Base-by-base conservation (phyloP, 2,888 invertebrate genomes). In the Silvanus unidentatus region DNA sequence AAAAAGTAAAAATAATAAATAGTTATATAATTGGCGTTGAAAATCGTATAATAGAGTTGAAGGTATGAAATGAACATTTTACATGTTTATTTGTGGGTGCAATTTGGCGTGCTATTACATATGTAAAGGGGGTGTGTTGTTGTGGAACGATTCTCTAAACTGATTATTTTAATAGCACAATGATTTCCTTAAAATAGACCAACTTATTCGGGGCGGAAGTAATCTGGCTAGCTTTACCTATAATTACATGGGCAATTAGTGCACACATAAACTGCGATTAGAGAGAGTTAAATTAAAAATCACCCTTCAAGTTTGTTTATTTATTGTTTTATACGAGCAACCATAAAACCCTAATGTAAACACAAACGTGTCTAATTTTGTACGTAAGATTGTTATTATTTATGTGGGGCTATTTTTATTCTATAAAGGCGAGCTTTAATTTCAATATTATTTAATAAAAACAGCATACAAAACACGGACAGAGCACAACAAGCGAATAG, bases 151-250 rank as follows among this genome's bases (percentile, higher is more conserved):
- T 53, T 43, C 45, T 38, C 42, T 47, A 35, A 41, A 13, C 41
- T 37, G 54, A 54, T 54, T 49, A 51, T 49, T 50, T 48, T 56
- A 56, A 56, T 54, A 54, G 54, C 53, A 48, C 48, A 46, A 47
- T 54, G 52, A 53, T 55, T 54, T 50, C 57, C 55, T 55, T 54
- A 57, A 57, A 57, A 54, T 54, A 50, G 53, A 51, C 13, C 39
- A 49, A 49, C 40, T 38, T 30, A 32, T 15, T 44, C 46, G 41
- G 11, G 50, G 48, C 53, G 57, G 55, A 57, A 54, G 50, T 48
- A 57, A 54, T 55, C 53, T 52, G 44, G 51, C 38, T 43, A 48
- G 52, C 47, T 49, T 50, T 53, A 40, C 45, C 52, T 46, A 48
- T 55, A 54, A 56, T 56, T 51, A 50, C 48, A 49, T 44, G 43